A percentile compares a stretch with the other conserved stretches of the same genome.
Conservation (phyloP, 2,888 invertebrate species). For the Agriopis leucophaearia region DNA sequence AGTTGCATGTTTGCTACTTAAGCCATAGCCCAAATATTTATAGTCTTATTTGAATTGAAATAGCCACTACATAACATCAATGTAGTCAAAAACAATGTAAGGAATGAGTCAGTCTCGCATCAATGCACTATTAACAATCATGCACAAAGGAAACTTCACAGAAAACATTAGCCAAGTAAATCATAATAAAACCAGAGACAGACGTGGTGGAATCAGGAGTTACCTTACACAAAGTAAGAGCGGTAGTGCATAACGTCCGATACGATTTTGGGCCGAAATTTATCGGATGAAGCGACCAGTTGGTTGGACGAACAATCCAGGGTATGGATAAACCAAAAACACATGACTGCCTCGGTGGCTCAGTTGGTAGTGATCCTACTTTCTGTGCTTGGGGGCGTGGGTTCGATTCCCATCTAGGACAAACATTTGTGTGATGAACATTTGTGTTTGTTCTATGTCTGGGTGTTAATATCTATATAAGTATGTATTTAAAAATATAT, state of each 20-base stretch:
- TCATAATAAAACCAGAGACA: slow-evolving; percentile 56
- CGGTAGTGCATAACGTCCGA: background rate
- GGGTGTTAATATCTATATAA: too few relatives aligned
- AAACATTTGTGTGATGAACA: too few relatives aligned
- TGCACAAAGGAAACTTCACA: slow-evolving; percentile 33
- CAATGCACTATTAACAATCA: slow-evolving; percentile 35
- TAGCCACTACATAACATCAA: background rate
- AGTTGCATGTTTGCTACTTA: background rate
- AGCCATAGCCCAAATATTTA: background rate
- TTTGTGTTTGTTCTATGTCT: too few relatives aligned
- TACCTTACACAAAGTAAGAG: slow-evolving; percentile 33
- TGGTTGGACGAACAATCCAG: too few relatives aligned
- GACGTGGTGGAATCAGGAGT: slow-evolving; percentile 35
- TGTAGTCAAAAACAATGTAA: background rate
- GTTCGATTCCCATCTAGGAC: too few relatives aligned
- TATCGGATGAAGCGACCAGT: background rate
- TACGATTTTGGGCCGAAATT: background rate
- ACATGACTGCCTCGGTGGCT: too few relatives aligned
- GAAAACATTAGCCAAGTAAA: slow-evolving; percentile 55
- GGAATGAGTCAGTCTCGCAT: slow-evolving; percentile 19
- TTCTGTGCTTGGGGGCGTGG: too few relatives aligned
- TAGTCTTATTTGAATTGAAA: background rate
- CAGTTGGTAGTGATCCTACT: too few relatives aligned
- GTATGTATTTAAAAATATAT: too few relatives aligned
- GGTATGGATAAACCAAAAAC: too few relatives aligned